Percentiles rank a stretch among this genome's conserved stretches.
Conservation (phyloP, 2,797 vertebrate species). For the Coranthus polyacanthus region DNA sequence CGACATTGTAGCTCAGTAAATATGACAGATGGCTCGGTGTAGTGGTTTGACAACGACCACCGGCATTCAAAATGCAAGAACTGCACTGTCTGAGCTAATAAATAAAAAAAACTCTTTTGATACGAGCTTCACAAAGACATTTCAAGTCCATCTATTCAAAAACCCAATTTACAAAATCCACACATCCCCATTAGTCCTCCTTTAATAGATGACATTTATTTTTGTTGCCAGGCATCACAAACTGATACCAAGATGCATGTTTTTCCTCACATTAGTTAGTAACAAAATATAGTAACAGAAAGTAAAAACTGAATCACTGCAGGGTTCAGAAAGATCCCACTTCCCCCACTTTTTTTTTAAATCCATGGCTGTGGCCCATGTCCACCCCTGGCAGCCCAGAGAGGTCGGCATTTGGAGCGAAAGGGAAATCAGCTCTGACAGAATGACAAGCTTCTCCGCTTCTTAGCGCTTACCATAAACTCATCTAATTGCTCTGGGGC, state of each 20-base stretch:
- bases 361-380: conserved; percentile 38
- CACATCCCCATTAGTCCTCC: not conserved
- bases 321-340: conserved; percentile 43
- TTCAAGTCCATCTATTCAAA: not conserved
- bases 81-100: not conserved
- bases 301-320: conserved; percentile 52
- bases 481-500: conserved; percentile 83
- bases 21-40: conserved; percentile 18
- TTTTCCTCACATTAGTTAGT: conserved; percentile 35
- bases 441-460: conserved; percentile 79
- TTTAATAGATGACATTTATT: conserved; percentile 15
- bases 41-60: not conserved
- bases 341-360: conserved; percentile 22
- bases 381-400: conserved; percentile 66
- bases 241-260: conserved; percentile 21
- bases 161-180: not conserved
- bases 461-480: conserved; percentile 81
- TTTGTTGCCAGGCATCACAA: conserved; percentile 35
- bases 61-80: not conserved
- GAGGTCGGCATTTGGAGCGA: conserved; percentile 63
- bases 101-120: not conserved
- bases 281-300: conserved; percentile 53
- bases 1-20: conserved; percentile 13
- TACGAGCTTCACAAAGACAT: not conserved
- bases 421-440: conserved; percentile 82